Base-by-base conservation (phyloP, 1,140 invertebrate species). In the Megalonaias nervosa region DNA sequence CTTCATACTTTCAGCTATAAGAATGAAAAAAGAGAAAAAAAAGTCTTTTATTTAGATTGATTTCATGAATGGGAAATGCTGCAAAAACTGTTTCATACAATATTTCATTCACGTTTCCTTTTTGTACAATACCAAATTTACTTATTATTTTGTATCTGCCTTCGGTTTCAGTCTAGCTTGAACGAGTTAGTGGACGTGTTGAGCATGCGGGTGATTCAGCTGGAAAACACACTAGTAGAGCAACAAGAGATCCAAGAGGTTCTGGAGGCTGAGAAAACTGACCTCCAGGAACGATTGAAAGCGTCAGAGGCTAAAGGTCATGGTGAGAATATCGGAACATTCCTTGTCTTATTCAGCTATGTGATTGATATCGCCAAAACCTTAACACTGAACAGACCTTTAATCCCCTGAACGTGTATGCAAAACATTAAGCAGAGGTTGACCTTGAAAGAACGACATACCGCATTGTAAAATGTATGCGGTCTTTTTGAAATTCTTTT, bases 161-260 rank as follows among this genome's bases (percentile, higher is more conserved):
- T 31, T 21, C 23, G 17, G 21, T 74, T 71, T 11, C 80, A 86
- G 84, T 79, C 77, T 1, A 80, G 76, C 16, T 60, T 86, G 75
- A 86, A 86, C 76, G 79, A 86, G 71, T 79, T 83, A 11, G 82
- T 86, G 26, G 84, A 86, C 55, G 70, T 74, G 26, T 57, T 86
- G 71, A 82, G 81, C 48, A 31, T 79, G 31, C 67, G 83, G 56
- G 75, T 86, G 23, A 75, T 82, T 21, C 80, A 84, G 75, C 70
- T 83, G 74, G 84, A 86, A 74, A 81, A 79, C 65, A 71, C 77
- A 56, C 72, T 84, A 62, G 75, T 71, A 59, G 83, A 84, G 23
- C 76, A 73, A 38, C 84, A 84, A 67, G 82, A 82, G 38, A 74
- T 58, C 2, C 57, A 68, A 15, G 84, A 86, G 62, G 66, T 58